Base-by-base conservation (phyloP, 2,113 vertebrate species). In the Oncorhynchus gorbuscha region DNA sequence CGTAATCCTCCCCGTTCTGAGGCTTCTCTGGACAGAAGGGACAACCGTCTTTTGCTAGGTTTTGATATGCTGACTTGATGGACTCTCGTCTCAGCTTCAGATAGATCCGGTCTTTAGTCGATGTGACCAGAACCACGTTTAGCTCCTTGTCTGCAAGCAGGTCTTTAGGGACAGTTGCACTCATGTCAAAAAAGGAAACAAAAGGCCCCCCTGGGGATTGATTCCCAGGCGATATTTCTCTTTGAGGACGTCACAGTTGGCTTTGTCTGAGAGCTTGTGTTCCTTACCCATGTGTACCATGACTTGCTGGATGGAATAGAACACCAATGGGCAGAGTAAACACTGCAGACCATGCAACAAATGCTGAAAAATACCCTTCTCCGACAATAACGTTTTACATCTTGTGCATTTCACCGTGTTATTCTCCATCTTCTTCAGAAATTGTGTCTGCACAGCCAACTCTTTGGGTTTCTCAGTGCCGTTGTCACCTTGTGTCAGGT, bases 321-420 rank as follows among this genome's bases (percentile, higher is more conserved):
- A 96, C 77, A 94, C 94, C 45, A 88, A 84, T 0, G 94, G 93
- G 73, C 96, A 97, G 85, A 95, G 95, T 66, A 96, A 81, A 80
- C 96, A 97, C 49, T 93, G 93, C 77, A 97, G 87, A 51, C 96
- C 95, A 20, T 96, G 96, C 82, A 91, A 92, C 71, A 96, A 77
- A 73, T 97, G 96, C 35, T 91, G 93, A 77, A 95, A 92, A 3
- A 97, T 91, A 73, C 95, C 94, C 1, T 93, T 91, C 79, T 95
- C 93, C 0, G 90, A 89, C n/a, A 96, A 85, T 55, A 94, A 83
- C 66, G 90, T 91, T 5, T 94, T 93, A 64, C 96, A 97, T 3
- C 91, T 91, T 0, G 93, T 84, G 75, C 96, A 97, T 28, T 64
- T 62, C 0, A 73, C 30, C 4, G 20, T 35, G 58, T 62, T 62